phyloP scores from a whole-genome alignment of 2,113 vertebrate species.

The Halichoerus grypus region DNA sequence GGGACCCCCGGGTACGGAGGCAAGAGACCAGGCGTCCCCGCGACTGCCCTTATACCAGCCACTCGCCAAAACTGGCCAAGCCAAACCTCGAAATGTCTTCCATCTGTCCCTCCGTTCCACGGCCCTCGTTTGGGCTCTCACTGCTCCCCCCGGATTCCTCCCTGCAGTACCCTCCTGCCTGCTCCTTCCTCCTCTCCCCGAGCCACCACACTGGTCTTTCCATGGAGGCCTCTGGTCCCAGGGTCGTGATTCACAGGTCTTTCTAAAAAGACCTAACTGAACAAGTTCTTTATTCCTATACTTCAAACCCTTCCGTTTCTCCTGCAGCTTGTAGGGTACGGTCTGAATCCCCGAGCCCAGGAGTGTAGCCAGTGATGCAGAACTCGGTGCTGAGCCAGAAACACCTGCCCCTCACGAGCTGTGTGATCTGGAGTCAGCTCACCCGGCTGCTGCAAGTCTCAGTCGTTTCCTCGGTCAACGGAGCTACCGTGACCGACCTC shows the following conservation, averaged over 20 bases:
- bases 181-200: not conserved
- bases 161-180: not conserved
- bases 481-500: not conserved
- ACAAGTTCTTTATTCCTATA: not conserved
- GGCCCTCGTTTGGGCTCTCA: not conserved
- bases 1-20: no score
- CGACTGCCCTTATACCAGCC: not conserved
- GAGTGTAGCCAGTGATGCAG: not conserved
- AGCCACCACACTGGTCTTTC: not conserved
- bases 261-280: not conserved
- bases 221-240: not conserved
- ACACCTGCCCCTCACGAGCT: not conserved
- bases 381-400: not conserved
- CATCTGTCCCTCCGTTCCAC: accelerated
- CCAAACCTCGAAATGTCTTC: not conserved
- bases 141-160: not conserved
- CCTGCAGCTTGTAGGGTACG: accelerated
- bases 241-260: not conserved
- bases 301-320: not conserved
- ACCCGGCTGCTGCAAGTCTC: not conserved
- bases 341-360: not conserved
- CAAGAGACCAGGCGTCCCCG: not conserved
- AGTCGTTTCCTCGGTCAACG: not conserved
- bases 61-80: not conserved
- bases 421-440: not conserved